Evolutionary conservation across 2,888 invertebrate genomes (phyloP).

Genomic region (Dione juno): DNA sequence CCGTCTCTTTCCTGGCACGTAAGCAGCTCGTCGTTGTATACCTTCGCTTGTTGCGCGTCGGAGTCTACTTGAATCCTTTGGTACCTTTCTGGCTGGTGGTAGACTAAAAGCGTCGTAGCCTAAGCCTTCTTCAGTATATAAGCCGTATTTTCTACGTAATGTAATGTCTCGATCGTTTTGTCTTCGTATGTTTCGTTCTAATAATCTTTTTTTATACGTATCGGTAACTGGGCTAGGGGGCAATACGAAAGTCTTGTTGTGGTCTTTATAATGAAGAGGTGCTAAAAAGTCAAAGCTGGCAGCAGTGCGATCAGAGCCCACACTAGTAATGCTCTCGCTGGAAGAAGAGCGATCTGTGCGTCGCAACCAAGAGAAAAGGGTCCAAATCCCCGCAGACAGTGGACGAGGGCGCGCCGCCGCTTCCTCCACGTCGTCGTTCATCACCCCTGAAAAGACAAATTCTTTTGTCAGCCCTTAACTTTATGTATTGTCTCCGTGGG

Average conservation of each 20-base stretch:
- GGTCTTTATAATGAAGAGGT: conserved; percentile 78
- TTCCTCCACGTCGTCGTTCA: conserved; percentile 64
- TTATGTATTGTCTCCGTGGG: not conserved
- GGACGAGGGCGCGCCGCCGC: conserved; percentile 72
- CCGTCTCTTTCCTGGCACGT: conserved; percentile 90
- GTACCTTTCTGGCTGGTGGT: conserved; percentile 57
- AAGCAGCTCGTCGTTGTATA: conserved; percentile 83
- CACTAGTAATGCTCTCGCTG: conserved; percentile 85
- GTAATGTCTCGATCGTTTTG: conserved; percentile 85
- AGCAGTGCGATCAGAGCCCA: conserved; percentile 88
- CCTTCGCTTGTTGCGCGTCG: conserved; percentile 86
- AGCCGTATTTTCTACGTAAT: conserved; percentile 86
- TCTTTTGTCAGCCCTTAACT: not conserved
- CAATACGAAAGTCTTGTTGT: conserved; percentile 66
- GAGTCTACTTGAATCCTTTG: conserved; percentile 56
- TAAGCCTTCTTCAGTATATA: conserved; percentile 59
- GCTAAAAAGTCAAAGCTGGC: conserved; percentile 88
- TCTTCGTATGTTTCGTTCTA: conserved; percentile 83
- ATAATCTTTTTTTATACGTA: conserved; percentile 85
- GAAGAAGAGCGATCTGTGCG: conserved; percentile 77
- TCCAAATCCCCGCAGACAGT: conserved; percentile 79
- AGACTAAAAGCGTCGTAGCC: conserved; percentile 73
- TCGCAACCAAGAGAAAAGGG: conserved; percentile 89
- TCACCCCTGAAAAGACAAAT: conserved; percentile 63
- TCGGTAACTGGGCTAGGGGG: conserved; percentile 84